Conservation (phyloP, 1,140 invertebrate species). For the Leptinotarsa undecemlineata region DNA sequence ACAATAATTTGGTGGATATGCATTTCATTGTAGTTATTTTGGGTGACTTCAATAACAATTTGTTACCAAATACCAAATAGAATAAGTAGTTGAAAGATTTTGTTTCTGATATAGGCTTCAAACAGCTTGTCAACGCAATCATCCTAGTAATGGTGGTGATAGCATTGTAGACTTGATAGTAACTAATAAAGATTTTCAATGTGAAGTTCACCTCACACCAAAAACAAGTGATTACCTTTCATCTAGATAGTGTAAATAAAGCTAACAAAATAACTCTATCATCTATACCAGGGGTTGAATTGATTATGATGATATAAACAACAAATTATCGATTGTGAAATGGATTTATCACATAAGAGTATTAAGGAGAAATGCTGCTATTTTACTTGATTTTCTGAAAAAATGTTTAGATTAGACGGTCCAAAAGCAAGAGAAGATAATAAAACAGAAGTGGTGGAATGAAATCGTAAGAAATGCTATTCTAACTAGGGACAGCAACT, state of each 20-base stretch:
- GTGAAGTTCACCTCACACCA: background rate
- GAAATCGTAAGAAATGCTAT: no score
- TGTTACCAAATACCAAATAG: background rate
- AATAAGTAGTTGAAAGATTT: background rate
- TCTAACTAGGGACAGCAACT: no score
- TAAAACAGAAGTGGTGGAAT: no score
- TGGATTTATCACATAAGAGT: background rate
- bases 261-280: background rate
- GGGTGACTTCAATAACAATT: background rate
- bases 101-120: background rate
- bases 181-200: background rate
- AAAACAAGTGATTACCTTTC: background rate
- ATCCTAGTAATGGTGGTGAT: background rate
- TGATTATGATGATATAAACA: background rate
- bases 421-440: no score
- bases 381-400: background rate
- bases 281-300: background rate
- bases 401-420: background rate
- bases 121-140: background rate
- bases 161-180: background rate
- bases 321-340: background rate
- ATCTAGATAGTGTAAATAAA: background rate
- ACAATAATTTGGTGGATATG: background rate
- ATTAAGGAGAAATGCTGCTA: background rate
- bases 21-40: background rate